Conservation (phyloP, 2,888 invertebrate genomes). For the Monopis laevigella region DNA sequence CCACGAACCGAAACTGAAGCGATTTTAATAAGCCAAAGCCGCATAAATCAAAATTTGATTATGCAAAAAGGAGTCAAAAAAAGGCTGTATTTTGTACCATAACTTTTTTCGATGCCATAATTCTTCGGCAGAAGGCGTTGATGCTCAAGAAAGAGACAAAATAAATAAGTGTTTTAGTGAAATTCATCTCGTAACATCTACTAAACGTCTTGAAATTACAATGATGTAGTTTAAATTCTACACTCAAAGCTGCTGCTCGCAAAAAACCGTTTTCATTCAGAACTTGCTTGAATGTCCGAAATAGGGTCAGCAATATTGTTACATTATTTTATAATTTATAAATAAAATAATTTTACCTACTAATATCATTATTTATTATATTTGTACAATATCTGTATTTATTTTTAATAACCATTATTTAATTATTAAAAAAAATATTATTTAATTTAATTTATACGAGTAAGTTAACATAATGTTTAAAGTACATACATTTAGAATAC, state of each 20-base stretch:
- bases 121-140: constrained; percentile 34
- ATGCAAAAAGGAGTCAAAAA: constrained; percentile 42
- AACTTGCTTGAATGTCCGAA: constrained; percentile 27
- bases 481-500: too few species aligned
- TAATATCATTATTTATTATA: too few species aligned
- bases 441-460: too few species aligned
- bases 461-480: too few species aligned
- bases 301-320: constrained; percentile 22
- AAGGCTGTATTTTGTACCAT: constrained; percentile 16
- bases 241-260: constrained; percentile 30
- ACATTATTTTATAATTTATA: too few species aligned
- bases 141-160: constrained; percentile 2
- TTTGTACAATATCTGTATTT: too few species aligned
- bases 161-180: constrained; percentile 8
- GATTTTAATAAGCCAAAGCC: constrained; percentile 40
- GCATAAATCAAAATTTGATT: constrained; percentile 58
- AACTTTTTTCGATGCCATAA: constrained; percentile 29
- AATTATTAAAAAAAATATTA: too few species aligned
- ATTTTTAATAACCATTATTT: too few species aligned
- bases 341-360: too few species aligned
- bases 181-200: constrained; percentile 44
- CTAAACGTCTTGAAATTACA: constrained; percentile 52
- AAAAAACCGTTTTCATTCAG: constrained; percentile 31
- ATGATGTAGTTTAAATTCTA: constrained; percentile 43
- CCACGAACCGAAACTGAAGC: constrained; percentile 25